A percentile compares a stretch with the other conserved stretches of the same genome.
Conservation (phyloP, 2,113 vertebrate species). For the Callithrix jacchus region DNA sequence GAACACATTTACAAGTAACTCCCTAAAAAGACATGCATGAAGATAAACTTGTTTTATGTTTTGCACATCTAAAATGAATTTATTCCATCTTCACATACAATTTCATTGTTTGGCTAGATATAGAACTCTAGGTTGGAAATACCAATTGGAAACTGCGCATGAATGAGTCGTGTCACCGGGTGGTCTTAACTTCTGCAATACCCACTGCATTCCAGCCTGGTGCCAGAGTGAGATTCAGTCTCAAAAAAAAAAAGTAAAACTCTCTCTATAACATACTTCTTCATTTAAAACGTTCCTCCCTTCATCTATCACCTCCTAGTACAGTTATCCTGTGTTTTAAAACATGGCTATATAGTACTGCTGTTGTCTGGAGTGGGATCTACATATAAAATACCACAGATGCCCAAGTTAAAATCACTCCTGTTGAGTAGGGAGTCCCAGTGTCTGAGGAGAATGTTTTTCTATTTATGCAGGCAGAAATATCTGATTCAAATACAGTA, state of each 20-base stretch:
- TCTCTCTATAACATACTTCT: not conserved
- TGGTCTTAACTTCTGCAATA: not conserved
- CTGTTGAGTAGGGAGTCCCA: not conserved
- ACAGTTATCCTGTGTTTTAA: not conserved
- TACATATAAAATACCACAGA: not conserved
- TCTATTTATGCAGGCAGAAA: not conserved
- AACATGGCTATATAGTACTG: not conserved
- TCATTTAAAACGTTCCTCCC: not conserved
- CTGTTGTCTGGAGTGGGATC: not conserved
- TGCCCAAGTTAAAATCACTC: not conserved
- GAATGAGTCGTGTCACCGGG: not conserved
- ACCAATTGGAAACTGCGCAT: not conserved
- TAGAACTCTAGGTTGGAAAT: not conserved
- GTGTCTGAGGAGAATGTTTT: not conserved
- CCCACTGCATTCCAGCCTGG: too few relatives aligned
- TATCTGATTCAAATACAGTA: not conserved
- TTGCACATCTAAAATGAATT: not conserved
- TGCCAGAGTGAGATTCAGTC: too few relatives aligned
- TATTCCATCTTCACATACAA: not conserved
- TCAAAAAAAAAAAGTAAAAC: not conserved
- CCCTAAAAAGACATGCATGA: not conserved
- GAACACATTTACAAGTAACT: not conserved
- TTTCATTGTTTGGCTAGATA: not conserved
- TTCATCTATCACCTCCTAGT: not conserved
- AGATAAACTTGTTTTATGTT: not conserved